A percentile compares a stretch with the other conserved stretches of the same genome.
Conservation (phyloP, 2,797 vertebrate species). For the Pseudotriccus pelzelni region DNA sequence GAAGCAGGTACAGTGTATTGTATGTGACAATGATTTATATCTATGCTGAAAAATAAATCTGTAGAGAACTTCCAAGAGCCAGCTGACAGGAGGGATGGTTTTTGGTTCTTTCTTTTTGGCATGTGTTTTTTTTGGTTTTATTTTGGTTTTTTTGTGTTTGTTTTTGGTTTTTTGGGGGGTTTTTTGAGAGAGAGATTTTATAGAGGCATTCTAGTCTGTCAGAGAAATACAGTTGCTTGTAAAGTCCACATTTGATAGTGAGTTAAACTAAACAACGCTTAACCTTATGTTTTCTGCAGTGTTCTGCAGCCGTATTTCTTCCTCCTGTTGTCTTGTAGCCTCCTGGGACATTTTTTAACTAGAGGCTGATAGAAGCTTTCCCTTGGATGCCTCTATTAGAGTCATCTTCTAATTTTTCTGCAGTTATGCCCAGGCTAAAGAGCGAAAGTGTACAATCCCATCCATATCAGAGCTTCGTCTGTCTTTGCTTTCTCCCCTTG, state of each 20-base stretch:
- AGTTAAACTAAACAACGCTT: conserved; percentile 21
- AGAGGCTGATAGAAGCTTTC: not conserved
- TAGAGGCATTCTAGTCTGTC: conserved; percentile 5
- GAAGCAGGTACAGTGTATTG: conserved; percentile 27
- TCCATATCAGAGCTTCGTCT: not conserved
- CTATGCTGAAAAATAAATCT: conserved; percentile 50
- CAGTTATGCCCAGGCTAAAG: not conserved
- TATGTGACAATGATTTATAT: conserved; percentile 55
- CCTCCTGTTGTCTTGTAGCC: not conserved
- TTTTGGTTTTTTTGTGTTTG: rapidly evolving
- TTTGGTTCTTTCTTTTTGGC: not conserved
- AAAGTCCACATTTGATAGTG: conserved; percentile 12
- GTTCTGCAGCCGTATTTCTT: conserved; percentile 11
- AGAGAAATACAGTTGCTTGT: conserved; percentile 38
- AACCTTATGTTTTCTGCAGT: not conserved
- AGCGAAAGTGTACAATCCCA: not conserved
- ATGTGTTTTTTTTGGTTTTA: not conserved
- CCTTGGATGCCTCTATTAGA: not conserved
- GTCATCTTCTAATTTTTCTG: not conserved
- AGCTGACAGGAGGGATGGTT: not conserved
- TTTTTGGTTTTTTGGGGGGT: not conserved
- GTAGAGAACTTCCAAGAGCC: conserved; percentile 36
- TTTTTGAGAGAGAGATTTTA: conserved; percentile 22
- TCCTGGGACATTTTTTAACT: not conserved
- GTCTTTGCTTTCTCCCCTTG: not conserved